These are phyloP conservation scores for Eptatretus burgeri DNA, from an alignment of 2,113 vertebrate species.

Conservation along the genomic window DNA sequence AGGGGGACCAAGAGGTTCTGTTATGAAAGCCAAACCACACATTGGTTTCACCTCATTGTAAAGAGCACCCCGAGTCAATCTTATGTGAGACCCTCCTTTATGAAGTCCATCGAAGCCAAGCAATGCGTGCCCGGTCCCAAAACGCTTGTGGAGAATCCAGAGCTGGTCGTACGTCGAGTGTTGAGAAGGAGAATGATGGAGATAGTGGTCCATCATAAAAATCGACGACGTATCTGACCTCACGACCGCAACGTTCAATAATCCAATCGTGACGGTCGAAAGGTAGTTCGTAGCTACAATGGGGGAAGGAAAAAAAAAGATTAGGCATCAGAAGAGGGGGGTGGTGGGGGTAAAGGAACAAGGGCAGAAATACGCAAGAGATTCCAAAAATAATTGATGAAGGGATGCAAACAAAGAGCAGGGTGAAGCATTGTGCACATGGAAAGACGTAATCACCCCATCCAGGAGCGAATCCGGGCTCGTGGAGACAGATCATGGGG, in stretches of 20 bases:
- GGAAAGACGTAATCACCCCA: conserved; percentile 30
- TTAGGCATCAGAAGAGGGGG: not conserved
- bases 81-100: too few relatives aligned
- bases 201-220: conserved; percentile 63
- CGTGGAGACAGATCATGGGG: conserved; percentile 61
- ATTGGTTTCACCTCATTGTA: too few relatives aligned
- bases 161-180: conserved; percentile 63
- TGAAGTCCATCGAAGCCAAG: conserved; percentile 55
- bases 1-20: too few relatives aligned
- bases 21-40: too few relatives aligned
- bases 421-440: not conserved
- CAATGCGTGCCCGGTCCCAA: conserved; percentile 77
- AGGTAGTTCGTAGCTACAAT: conserved; percentile 49
- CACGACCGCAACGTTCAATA: conserved; percentile 53
- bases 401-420: not conserved
- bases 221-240: conserved; percentile 71
- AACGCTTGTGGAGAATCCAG: conserved; percentile 46
- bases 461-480: conserved; percentile 58
- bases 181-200: conserved; percentile 36
- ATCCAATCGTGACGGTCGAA: conserved; percentile 88
- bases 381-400: not conserved
- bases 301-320: not conserved
- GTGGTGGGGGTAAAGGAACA: too few relatives aligned
- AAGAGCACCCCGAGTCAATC: too few relatives aligned
- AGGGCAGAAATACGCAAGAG: too few relatives aligned